Percentiles rank a stretch among this genome's conserved stretches.
Evolutionary conservation across 1,140 invertebrate species (phyloP).

Genomic region (Dendroctonus valens): DNA sequence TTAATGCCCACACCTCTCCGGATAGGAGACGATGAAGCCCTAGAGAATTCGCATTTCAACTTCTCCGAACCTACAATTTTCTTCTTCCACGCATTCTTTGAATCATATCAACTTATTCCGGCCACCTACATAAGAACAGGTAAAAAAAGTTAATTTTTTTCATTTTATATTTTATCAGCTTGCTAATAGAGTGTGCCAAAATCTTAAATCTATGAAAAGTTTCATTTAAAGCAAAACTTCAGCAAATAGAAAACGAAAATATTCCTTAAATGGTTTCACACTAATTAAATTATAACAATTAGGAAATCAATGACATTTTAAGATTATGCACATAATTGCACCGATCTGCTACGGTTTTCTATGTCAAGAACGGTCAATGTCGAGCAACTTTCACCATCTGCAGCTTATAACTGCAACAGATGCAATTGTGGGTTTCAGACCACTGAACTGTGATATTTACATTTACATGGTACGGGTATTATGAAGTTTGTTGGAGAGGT

Average conservation of each 20-base stretch:
- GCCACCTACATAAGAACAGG: conserved; percentile 54
- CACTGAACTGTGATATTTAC: not conserved
- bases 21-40: conserved; percentile 53
- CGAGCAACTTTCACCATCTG: conserved; percentile 26
- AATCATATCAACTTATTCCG: conserved; percentile 53
- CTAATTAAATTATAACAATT: not conserved
- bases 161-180: too few relatives aligned
- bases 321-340: conserved; percentile 1
- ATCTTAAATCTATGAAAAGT: too few relatives aligned
- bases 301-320: conserved; percentile 6
- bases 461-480: too few relatives aligned
- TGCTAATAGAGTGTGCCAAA: too few relatives aligned
- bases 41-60: conserved; percentile 56
- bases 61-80: conserved; percentile 56
- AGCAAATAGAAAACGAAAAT: too few relatives aligned
- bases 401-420: conserved; percentile 9
- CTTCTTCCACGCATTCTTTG: conserved; percentile 59
- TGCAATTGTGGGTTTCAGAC: conserved; percentile 6
- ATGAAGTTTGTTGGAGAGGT: too few relatives aligned
- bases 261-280: too few relatives aligned
- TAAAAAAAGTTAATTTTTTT: conserved; percentile 36
- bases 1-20: conserved; percentile 49
- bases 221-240: too few relatives aligned
- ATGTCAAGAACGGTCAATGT: conserved; percentile 37
- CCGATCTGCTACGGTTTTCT: conserved; percentile 17